Percentiles rank a stretch among this genome's conserved stretches.
Conservation (phyloP, 92 coral and sea anemone genomes). For the Desmophyllum pertusum region DNA sequence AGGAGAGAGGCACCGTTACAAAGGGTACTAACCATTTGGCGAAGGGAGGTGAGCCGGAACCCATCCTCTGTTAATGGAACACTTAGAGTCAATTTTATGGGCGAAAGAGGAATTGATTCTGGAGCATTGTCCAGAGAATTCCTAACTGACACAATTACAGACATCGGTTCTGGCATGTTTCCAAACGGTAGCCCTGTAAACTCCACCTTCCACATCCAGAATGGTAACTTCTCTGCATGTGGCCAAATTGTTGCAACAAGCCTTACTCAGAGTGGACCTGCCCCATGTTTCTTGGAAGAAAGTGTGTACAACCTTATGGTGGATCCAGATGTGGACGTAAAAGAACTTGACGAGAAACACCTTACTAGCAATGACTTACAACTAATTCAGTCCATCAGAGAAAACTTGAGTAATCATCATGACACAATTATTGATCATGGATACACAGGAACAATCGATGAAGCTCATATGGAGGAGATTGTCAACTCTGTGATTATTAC, state of each 20-base stretch:
- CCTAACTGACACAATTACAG: constrained; percentile 48
- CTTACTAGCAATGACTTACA: constrained; percentile 2
- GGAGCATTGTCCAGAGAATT: constrained; percentile 76
- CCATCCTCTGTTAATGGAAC: no score
- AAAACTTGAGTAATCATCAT: constrained; percentile 21
- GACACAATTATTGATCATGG: constrained; percentile 68
- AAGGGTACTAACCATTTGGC: constrained; percentile 22
- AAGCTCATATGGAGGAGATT: constrained; percentile 42
- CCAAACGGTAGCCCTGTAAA: constrained; percentile 68
- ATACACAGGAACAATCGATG: constrained; percentile 61
- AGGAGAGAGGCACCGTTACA: constrained; percentile 35
- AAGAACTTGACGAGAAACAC: constrained; percentile 30
- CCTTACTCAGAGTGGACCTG: constrained; percentile 62
- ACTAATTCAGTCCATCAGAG: constrained; percentile 31
- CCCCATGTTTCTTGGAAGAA: constrained; percentile 55
- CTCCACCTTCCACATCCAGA: constrained; percentile 62
- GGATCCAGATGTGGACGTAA: constrained; percentile 32
- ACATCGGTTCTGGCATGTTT: constrained; percentile 55
- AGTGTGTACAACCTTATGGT: constrained; percentile 34
- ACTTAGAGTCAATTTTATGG: constrained; percentile 59
- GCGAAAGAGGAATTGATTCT: constrained; percentile 70
- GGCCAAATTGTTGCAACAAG: constrained; percentile 57
- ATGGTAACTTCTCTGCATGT: constrained; percentile 71
- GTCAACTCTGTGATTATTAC: constrained; percentile 43
- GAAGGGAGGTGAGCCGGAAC: constrained; percentile 55